Base-by-base conservation (phyloP, 35 echinoderm and acorn worm genomes). In the Apostichopus japonicus region DNA sequence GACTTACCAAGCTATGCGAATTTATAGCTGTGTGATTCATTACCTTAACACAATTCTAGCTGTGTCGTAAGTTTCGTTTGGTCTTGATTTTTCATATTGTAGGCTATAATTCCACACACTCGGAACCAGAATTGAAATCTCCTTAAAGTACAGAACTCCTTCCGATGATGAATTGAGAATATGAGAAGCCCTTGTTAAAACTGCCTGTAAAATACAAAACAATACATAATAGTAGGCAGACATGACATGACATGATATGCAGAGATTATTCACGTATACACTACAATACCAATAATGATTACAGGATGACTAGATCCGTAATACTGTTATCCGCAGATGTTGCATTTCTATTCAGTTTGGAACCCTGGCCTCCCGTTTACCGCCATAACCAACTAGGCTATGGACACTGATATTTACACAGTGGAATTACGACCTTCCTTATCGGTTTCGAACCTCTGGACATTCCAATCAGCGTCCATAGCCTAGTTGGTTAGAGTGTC, bases 31-130 rank as follows among this genome's bases (percentile, higher is more conserved):
- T 44, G 33, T 61, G 57, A 61, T 10, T 75, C 15, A 75, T 75
- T 84, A 84, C 81, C 81, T 84, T 51, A 84, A 15, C 21, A 84
- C 56, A n/a, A 84, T 84, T 57, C 81, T 84, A 57, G 81, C 81
- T 8, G 81, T 84, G 23, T 57, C 17, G 81, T 57, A 57, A 4
- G 81, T 84, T 84, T 84, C 81, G 15, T 84, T 84, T 55, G 15
- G 81, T 84, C 81, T 8, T 15, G 81, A 54, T 21, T n/a, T 84
- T 19, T 84, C 81, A 51, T 84, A 84, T 16, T 5, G 21, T 8
- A 22, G 54, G n/a, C 57, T 58, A 58, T 23, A 55, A 5, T 55
- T 8, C 81, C 81, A 84, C 4, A 51, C 6, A 57, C 56, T 51
- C 9, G 81, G 81, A n/a, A 84, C 55, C 54, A 84, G 81, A 3